A percentile compares a stretch with the other conserved stretches of the same genome.
phyloP scores from a whole-genome alignment of 2,113 vertebrate species.

The Morone chrysops region DNA sequence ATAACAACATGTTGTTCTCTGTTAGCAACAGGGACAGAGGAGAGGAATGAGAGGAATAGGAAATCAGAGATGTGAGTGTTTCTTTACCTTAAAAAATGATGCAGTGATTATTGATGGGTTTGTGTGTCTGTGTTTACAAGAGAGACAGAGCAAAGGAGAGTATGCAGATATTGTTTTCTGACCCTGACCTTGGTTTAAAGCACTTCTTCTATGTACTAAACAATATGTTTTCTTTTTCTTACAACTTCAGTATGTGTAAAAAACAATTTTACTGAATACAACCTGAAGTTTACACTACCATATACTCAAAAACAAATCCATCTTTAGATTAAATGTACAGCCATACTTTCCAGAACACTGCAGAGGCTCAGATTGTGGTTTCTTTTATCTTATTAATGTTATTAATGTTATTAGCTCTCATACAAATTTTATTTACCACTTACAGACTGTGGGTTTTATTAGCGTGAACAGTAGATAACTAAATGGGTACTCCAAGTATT shows the following conservation, averaged over 20 bases:
- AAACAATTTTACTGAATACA: not conserved
- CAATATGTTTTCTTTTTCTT: not conserved
- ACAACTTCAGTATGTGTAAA: not conserved
- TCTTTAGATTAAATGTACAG: not conserved
- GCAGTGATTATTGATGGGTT: conserved; percentile 12
- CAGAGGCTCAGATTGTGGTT: not conserved
- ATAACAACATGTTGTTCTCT: conserved; percentile 60
- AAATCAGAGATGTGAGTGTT: conserved; percentile 12
- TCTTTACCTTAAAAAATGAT: conserved; percentile 24
- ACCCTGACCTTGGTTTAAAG: conserved; percentile 25
- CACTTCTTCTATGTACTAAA: not conserved
- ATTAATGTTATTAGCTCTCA: not conserved
- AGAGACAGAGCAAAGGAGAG: not conserved
- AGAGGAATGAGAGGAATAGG: conserved; percentile 32
- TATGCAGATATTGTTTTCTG: not conserved
- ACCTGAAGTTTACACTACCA: not conserved
- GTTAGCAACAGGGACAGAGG: conserved; percentile 41
- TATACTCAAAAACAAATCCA: not conserved
- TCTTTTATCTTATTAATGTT: not conserved
- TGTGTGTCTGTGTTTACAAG: conserved; percentile 10
- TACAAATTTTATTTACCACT: not conserved
- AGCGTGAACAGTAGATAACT: not conserved
- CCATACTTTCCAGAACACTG: not conserved
- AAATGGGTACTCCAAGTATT: not conserved
- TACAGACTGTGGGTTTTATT: conserved; percentile 1